Evolutionary conservation across 1,140 invertebrate species (phyloP).

Genomic region (Pseudachorutes palmiensis): DNA sequence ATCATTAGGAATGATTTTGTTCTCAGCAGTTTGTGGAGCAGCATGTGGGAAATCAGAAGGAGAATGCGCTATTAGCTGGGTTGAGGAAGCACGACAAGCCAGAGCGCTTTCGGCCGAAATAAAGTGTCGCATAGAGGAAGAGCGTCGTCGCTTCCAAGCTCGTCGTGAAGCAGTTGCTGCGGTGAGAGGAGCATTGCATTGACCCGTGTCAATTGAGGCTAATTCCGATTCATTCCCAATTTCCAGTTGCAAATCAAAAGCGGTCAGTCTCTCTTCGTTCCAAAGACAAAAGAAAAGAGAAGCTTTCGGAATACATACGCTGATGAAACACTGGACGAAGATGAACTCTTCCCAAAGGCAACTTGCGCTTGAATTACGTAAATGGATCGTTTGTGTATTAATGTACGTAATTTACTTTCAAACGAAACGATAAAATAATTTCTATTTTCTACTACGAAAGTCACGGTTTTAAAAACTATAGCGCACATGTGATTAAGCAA

Average conservation of each 20-base stretch:
- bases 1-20: no score
- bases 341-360: not conserved
- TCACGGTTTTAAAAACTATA: no score
- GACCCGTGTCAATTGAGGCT: not conserved
- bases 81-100: not conserved
- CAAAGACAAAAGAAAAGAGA: not conserved
- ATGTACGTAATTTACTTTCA: no score
- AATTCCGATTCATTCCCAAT: not conserved
- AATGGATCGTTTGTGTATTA: not conserved
- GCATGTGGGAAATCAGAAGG: no score
- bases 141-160: not conserved
- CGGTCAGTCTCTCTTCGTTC: not conserved
- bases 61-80: no score
- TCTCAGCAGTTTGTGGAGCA: not conserved
- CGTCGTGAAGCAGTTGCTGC: not conserved
- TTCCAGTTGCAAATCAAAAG: constrained; percentile 5
- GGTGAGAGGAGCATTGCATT: not conserved
- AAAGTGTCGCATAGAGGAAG: not conserved
- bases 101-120: not conserved
- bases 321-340: no score
- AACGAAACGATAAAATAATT: no score
- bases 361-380: not conserved
- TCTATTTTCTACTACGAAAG: no score
- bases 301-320: not conserved
- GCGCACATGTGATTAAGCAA: no score